Evolutionary conservation across 2,797 vertebrate genomes (phyloP), one percentile per base, ranked within the genome.

Genomic region (Oreonectes daqikongensis): DNA sequence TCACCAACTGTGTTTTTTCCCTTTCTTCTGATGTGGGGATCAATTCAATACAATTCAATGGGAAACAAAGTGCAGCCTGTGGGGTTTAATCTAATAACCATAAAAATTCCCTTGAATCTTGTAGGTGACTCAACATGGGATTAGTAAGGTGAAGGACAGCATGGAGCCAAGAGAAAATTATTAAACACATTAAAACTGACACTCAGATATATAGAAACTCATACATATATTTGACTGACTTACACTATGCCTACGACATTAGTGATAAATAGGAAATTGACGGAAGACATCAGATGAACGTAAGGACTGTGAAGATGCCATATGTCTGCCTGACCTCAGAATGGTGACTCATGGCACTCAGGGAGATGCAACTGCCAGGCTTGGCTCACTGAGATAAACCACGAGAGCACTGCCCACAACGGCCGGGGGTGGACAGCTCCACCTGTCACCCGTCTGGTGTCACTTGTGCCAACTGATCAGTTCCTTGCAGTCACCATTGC

Each of bases 371-470:
- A 79, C 64, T 20, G 65, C 52, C 52, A 68, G 61, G 52, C 53
- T 53, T 72, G 69, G 65, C 44, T 52, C 59, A 40, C 53, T n/a
- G 63, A n/a, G 67, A 67, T 66, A 78, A 77, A 72, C 61, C 38
- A 72, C 32, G 20, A 72, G 26, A 69, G 38, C 57, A 44, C 63
- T 75, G 74, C 79, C 74, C 46, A 81, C 63, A 81, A 68, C 35
- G 69, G 53, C 65, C 28, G 76, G 78, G 30, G 75, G 79, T 18
- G 57, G 22, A 66, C 26, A 4, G 75, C 63, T 81, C 79, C 82
- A 81, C 79, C 82, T 83, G 82, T 79, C 76, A 66, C 32, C 76
- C 82, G 76, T 78, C 82, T 81, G 79, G 63, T 79, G 77, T 57
- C 40, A 60, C 50, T 61, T 55, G 44, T 69, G 79, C 68, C 72